Evolutionary conservation across 1,140 invertebrate species (phyloP), one percentile per base, ranked within the genome.

Genomic region (Drosophila jambulina): DNA sequence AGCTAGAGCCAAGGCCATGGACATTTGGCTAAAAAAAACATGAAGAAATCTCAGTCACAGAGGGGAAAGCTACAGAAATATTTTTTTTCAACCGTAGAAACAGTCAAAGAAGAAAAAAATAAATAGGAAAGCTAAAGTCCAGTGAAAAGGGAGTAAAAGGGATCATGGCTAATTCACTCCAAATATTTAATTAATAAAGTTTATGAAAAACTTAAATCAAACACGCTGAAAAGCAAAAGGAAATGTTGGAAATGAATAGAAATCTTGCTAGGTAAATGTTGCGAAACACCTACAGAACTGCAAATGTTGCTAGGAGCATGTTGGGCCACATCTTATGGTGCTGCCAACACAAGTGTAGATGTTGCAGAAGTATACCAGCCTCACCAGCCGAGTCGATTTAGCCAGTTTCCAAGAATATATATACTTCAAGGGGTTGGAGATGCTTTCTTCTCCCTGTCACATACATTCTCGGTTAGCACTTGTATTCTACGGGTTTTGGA

Each of bases 1-100:
- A 51, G 27, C 27, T 12, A 51, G 49, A 34, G 13, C 21, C 53
- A 72, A 72, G 67, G 68, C 70, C 53, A 42, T 43, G 67, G 45
- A 48, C 32, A 23, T 42, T 42, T 70, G 32, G 40, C 25, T 54
- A 10, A 67, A 53, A 45, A 15, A 51, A 21, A 34, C 40, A 45
- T 51, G 17, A 42, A 43, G 46, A 65, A 43, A 67, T 42, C 45
- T 25, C 21, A 51, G 45, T 32, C 17, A 48, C 19, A n/a, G 12
- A 23, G 42, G 0, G 19, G 9, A 21, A 45, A 21, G n/a, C n/a
- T 42, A 10, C 9, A n/a, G n/a, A n/a, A n/a, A n/a, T n/a, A n/a
- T n/a, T n/a, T n/a, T n/a, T n/a, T n/a, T n/a, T n/a, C n/a, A n/a
- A n/a, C n/a, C n/a, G n/a, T n/a, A n/a, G n/a, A n/a, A n/a, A n/a